phyloP scores from a whole-genome alignment of 2,888 invertebrate species.

The Drosophila percnosoma region DNA sequence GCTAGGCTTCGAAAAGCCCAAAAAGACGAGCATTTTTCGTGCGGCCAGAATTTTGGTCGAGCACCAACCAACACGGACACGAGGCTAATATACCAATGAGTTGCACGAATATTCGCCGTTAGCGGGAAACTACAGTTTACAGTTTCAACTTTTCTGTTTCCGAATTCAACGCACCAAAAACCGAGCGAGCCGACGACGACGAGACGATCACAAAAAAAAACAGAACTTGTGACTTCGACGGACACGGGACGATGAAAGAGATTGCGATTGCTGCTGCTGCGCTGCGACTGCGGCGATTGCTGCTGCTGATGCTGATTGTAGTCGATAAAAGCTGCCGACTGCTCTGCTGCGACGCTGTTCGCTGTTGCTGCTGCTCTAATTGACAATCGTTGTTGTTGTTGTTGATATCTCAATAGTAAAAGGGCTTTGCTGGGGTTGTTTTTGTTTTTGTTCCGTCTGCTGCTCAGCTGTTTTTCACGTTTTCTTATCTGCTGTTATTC shows the following conservation, averaged over 20 bases:
- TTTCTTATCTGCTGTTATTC: slow-evolving; percentile 53
- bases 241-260: slow-evolving; percentile 54
- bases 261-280: slow-evolving; percentile 32
- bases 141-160: slow-evolving; percentile 68
- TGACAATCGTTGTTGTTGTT: slow-evolving; percentile 55
- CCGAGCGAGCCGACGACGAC: slow-evolving; percentile 56
- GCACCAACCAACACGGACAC: slow-evolving; percentile 82
- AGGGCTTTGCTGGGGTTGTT: slow-evolving; percentile 25
- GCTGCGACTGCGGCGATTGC: slow-evolving; percentile 21
- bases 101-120: slow-evolving; percentile 77
- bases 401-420: slow-evolving; percentile 23
- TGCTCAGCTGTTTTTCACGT: slow-evolving; percentile 75
- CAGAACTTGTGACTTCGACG: slow-evolving; percentile 45
- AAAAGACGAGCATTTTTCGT: slow-evolving; percentile 84
- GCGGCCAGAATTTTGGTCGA: slow-evolving; percentile 81
- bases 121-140: slow-evolving; percentile 79
- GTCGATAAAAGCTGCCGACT: slow-evolving; percentile 10
- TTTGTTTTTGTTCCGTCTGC: slow-evolving; percentile 26
- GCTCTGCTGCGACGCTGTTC: slow-evolving; percentile 30
- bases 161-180: slow-evolving; percentile 56
- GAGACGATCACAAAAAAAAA: slow-evolving; percentile 30
- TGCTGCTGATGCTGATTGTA: slow-evolving; percentile 26
- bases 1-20: slow-evolving; percentile 84
- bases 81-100: slow-evolving; percentile 83
- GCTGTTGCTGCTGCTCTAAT: slow-evolving; percentile 56